Evolutionary conservation across 2,888 invertebrate genomes (phyloP), one percentile per base, ranked within the genome.

Genomic region (Parnassius apollo): DNA sequence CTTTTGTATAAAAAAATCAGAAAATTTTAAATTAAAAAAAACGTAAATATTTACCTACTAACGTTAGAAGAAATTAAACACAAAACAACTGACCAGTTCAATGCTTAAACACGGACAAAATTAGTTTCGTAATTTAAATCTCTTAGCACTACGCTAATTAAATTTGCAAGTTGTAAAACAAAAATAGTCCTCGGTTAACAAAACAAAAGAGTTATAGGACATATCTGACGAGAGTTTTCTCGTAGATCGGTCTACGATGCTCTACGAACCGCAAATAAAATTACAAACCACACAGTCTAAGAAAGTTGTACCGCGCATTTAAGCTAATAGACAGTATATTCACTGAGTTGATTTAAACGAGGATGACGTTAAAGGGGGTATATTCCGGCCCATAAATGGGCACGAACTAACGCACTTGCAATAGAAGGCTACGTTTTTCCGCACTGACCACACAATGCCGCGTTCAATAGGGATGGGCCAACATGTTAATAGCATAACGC

Each of bases 241-340:
- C 65, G 61, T 58, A 58, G 61, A 53, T 9, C 9, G 10, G 18
- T 54, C 59, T 62, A 52, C 55, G 63, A 50, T 53, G 42, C 59
- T 64, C 72, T 73, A 72, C 69, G 70, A 65, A 61, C 62, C 59
- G 66, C 59, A 63, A 69, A 25, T 10, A 56, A 49, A n/a, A 49
- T 13, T 59, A 56, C 50, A 50, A 42, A 56, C 56, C 51, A 56
- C 61, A 46, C 61, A 51, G 55, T 13, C 13, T 56, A 56, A 35
- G 35, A 42, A 59, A 25, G 11, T 12, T 48, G 22, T 46, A 63
- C 9, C 46, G 11, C 56, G 42, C 46, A 63, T 56, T 44, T 51
- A 45, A 44, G 9, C n/a, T 58, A 54, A 51, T 46, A 10, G 13
- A 25, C 62, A 13, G 54, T 55, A 45, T 59, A 25, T 45, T n/a